Conservation (phyloP, 2,113 vertebrate genomes). For the Salvelinus alpinus region DNA sequence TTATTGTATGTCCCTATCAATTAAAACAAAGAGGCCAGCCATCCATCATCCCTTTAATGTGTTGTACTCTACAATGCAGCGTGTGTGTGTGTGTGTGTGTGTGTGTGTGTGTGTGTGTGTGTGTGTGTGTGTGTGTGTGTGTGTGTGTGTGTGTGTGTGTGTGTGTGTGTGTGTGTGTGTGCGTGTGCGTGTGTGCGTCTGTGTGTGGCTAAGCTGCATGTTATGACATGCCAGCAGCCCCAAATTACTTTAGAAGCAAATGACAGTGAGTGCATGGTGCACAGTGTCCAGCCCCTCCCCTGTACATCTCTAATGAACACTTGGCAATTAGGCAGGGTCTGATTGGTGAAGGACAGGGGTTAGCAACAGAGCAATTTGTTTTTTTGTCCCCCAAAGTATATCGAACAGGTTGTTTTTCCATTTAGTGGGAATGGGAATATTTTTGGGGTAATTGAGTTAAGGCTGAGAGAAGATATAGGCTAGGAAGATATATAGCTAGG, state of each 20-base stretch:
- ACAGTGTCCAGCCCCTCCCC: slow-evolving; percentile 46
- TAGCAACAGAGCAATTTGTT: no score
- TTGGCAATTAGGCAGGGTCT: slow-evolving; percentile 67
- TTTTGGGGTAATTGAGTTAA: slow-evolving; percentile 48
- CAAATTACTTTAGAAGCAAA: slow-evolving; percentile 49
- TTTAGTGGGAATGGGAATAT: slow-evolving; percentile 15
- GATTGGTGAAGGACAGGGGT: background rate
- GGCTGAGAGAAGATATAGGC: slow-evolving; percentile 41
- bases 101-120: background rate
- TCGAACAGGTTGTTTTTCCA: slow-evolving; percentile 40
- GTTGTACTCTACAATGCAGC: slow-evolving; percentile 9
- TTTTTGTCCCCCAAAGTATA: background rate
- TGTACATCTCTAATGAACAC: slow-evolving; percentile 72
- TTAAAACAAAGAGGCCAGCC: slow-evolving; percentile 57
- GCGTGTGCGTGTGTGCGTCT: background rate
- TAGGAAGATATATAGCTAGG: slow-evolving; percentile 21
- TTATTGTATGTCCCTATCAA: slow-evolving; percentile 58
- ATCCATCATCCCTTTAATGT: slow-evolving; percentile 59
- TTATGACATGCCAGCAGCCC: slow-evolving; percentile 63
- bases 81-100: slow-evolving; percentile 1
- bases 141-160: background rate
- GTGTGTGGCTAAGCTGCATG: slow-evolving; percentile 44
- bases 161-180: background rate
- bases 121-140: background rate
- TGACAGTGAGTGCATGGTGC: no score